Evolutionary conservation across 2,888 invertebrate genomes (phyloP).

Genomic region (Dryococelus australis): DNA sequence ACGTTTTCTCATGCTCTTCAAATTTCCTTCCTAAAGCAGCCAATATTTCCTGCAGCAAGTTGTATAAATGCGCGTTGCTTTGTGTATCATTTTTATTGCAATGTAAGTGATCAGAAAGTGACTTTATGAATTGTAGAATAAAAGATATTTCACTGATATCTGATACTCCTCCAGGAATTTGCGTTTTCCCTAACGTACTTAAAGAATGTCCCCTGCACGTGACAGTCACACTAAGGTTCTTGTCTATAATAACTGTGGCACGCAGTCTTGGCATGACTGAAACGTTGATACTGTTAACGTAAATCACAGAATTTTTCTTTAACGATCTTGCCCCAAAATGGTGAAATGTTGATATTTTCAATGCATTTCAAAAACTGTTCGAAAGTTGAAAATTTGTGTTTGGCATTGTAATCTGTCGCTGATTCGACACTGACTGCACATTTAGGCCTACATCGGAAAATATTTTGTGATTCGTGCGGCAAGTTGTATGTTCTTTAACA

Average conservation of each 20-base stretch:
- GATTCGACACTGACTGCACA: not conserved
- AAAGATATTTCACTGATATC: not conserved
- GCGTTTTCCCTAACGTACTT: not conserved
- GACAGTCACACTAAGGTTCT: not conserved
- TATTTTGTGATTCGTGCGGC: no score
- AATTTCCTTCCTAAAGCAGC: not conserved
- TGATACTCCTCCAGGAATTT: not conserved
- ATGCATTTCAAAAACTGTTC: not conserved
- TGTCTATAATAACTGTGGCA: not conserved
- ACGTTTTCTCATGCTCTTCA: not conserved
- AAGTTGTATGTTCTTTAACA: no score
- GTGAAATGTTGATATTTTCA: not conserved
- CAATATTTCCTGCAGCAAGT: not conserved
- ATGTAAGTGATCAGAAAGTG: not conserved
- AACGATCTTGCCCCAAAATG: not conserved
- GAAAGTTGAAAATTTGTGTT: not conserved
- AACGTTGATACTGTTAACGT: not conserved
- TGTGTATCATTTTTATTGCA: not conserved
- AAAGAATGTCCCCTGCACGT: not conserved
- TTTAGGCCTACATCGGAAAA: no score
- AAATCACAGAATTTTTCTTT: not conserved
- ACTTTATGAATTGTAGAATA: not conserved
- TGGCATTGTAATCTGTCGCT: not conserved
- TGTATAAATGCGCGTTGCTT: not conserved
- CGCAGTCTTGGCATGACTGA: not conserved